Evolutionary conservation across 2,888 invertebrate genomes (phyloP).

Genomic region (Neuroscelio doddi): DNA sequence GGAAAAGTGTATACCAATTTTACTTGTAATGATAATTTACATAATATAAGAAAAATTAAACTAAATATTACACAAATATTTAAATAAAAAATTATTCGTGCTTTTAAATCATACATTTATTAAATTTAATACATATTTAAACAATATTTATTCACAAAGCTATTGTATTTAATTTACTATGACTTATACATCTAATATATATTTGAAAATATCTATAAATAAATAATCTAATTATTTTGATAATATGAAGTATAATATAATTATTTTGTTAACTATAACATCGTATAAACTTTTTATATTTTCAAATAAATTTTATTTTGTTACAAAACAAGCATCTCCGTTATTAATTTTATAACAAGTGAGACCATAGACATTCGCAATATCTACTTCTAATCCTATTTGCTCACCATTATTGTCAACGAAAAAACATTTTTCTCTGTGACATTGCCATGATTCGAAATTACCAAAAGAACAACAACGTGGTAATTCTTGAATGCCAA

Average conservation of each 20-base stretch:
- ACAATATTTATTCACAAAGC: too few species aligned
- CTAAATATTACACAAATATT: conserved; percentile 17
- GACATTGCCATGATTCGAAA: conserved; percentile 77
- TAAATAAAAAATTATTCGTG: too few species aligned
- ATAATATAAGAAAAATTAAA: conserved; percentile 9
- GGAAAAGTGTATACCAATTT: conserved; percentile 8
- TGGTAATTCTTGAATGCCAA: conserved; percentile 72
- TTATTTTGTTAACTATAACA: too few species aligned
- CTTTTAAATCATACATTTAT: too few species aligned
- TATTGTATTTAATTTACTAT: too few species aligned
- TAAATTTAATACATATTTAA: too few species aligned
- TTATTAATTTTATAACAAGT: conserved; percentile 42
- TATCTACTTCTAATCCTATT: conserved; percentile 66
- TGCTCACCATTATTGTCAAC: conserved; percentile 78
- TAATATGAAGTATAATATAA: background rate
- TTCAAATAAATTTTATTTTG: background rate
- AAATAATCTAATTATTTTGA: too few species aligned
- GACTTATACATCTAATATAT: too few species aligned
- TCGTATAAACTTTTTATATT: too few species aligned
- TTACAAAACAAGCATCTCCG: conserved; percentile 34
- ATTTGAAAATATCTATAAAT: too few species aligned
- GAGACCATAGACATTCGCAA: conserved; percentile 47
- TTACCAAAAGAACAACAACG: conserved; percentile 79
- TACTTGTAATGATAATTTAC: background rate
- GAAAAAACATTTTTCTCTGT: conserved; percentile 77